Conservation (phyloP, 2,888 invertebrate genomes). For the Timema podura region DNA sequence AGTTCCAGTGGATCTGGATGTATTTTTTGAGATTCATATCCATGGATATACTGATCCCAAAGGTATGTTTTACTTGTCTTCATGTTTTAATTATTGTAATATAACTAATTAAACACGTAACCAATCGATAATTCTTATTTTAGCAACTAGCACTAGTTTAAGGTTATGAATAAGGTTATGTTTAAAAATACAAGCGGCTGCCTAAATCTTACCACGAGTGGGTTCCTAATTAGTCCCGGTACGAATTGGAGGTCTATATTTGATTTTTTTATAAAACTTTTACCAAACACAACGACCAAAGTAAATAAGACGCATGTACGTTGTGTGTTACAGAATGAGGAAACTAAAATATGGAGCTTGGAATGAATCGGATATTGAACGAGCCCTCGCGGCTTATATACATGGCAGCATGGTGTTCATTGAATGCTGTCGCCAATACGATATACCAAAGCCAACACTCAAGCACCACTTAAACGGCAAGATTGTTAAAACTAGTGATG, state of each 20-base stretch:
- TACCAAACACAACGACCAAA: background rate
- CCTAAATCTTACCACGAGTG: background rate
- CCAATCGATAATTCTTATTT: background rate
- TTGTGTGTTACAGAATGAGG: conserved; percentile 4
- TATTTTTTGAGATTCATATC: background rate
- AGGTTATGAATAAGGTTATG: background rate
- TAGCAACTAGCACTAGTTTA: background rate
- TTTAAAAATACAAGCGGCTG: background rate
- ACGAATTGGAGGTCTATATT: background rate
- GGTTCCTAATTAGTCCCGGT: background rate
- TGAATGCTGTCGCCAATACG: background rate
- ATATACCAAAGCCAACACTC: background rate
- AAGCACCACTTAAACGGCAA: background rate
- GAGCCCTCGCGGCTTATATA: background rate
- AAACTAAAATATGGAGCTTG: background rate
- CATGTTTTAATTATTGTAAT: background rate
- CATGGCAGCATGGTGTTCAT: background rate
- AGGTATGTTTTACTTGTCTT: background rate
- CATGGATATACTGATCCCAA: background rate
- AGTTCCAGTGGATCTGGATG: background rate
- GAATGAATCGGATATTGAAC: background rate
- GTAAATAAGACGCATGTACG: background rate
- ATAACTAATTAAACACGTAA: background rate
- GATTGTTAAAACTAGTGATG: background rate
- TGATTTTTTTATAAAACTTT: background rate